Evolutionary conservation across 2,113 vertebrate genomes (phyloP).

Genomic region (Sitta europaea): DNA sequence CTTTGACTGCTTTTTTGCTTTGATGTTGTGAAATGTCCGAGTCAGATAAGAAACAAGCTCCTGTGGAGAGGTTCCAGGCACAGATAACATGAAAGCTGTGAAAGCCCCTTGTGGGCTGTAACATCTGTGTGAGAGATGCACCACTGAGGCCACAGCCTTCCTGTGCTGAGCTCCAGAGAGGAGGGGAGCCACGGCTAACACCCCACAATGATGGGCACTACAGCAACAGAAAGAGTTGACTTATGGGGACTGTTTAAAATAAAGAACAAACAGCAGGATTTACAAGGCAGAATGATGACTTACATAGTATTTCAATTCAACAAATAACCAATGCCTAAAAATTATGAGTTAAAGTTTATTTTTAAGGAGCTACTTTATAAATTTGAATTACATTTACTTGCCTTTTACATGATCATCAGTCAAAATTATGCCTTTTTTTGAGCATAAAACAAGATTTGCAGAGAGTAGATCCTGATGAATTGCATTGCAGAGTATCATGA

Average conservation of each 20-base stretch:
- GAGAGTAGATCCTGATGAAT: not conserved
- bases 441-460: not conserved
- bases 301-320: not conserved
- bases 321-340: rapidly evolving
- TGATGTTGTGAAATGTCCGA: not conserved
- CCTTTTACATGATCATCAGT: not conserved
- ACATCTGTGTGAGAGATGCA: not conserved
- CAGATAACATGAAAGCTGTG: constrained; percentile 14
- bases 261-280: not conserved
- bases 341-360: not conserved
- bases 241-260: not conserved
- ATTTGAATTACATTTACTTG: not conserved
- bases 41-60: constrained; percentile 5
- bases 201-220: not conserved
- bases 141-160: rapidly evolving
- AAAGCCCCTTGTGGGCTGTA: not conserved
- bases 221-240: not conserved
- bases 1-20: constrained; percentile 5
- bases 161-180: not conserved
- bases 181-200: not conserved
- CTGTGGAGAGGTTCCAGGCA: not conserved
- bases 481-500: not conserved
- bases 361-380: not conserved
- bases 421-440: not conserved
- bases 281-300: not conserved